Evolutionary conservation across 2,888 invertebrate genomes (phyloP), one percentile per base, ranked within the genome.

Genomic region (Euplagia quadripunctaria): DNA sequence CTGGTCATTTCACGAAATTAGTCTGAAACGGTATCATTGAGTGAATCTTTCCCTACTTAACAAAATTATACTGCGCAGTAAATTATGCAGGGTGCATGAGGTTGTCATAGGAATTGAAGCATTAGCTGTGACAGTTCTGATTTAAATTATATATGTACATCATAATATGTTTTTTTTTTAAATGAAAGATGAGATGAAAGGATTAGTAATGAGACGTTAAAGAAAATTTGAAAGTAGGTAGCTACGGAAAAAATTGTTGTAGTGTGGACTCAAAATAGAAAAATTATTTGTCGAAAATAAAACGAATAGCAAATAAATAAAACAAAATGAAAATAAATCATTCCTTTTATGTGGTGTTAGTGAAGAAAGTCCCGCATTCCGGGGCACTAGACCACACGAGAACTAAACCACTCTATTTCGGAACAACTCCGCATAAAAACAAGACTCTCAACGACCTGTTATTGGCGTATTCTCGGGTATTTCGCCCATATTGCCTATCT

Each of bases 1-100:
- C 67, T n/a, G 63, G 55, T 68, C 52, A 70, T 74, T 74, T 71
- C 31, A 55, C 31, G 42, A 65, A 73, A 73, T 69, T 69, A 46
- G 64, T 52, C 49, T 43, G 68, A 69, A 69, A 73, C 11, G 9
- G 58, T 69, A 14, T 20, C 61, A 65, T 58, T 52, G 31, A 55
- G 49, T 41, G 20, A 41, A 43, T 51, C 20, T 72, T 52, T 55
- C 17, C 42, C 20, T 63, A 51, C 68, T 63, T 49, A 16, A 31
- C 43, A 46, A 20, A 55, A 66, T 71, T 52, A 55, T 46, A 17
- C 42, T 31, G 43, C 46, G 58, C 20, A 70, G 51, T 63, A 41
- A 51, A 70, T 51, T 63, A 41, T n/a, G 51, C 69, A 31, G 9
- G 31, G 17, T 70, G 17, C 11, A 51, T 64, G 41, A 71, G 16